These are phyloP conservation scores for Plumapathes pennacea DNA, from an alignment of 92 coral and sea anemone genomes.

Conservation along the genomic window DNA sequence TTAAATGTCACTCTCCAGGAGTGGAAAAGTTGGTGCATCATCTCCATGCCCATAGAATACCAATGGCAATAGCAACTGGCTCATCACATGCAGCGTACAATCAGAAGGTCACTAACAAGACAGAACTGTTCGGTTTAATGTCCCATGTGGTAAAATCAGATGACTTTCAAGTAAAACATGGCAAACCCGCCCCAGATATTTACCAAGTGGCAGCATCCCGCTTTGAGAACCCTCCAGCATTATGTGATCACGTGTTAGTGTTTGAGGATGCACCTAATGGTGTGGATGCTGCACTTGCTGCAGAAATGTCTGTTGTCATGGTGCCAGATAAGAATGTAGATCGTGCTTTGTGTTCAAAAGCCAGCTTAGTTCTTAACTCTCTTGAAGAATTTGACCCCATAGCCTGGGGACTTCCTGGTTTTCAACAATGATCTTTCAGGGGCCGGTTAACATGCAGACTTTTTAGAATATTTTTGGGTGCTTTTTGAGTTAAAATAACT, in stretches of 20 bases:
- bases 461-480: too few relatives aligned
- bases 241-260: conserved; percentile 80
- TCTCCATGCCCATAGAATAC: conserved; percentile 70
- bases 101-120: conserved; percentile 64
- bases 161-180: conserved; percentile 79
- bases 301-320: conserved; percentile 95
- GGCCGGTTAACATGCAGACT: too few relatives aligned
- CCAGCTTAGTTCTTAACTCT: conserved; percentile 60
- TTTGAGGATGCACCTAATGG: conserved; percentile 99
- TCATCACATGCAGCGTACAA: conserved; percentile 61
- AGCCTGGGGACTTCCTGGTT: conserved; percentile 87
- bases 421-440: conserved; percentile 7
- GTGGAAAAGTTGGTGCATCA: conserved; percentile 72
- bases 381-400: conserved; percentile 81
- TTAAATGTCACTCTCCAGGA: conserved; percentile 68
- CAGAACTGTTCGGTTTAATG: conserved; percentile 48
- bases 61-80: conserved; percentile 94
- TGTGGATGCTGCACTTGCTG: conserved; percentile 83
- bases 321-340: conserved; percentile 79
- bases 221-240: conserved; percentile 58
- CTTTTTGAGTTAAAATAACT: too few relatives aligned
- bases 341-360: conserved; percentile 59
- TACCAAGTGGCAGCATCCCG: conserved; percentile 80
- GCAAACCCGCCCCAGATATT: conserved; percentile 93
- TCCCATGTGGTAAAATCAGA: conserved; percentile 84